These are phyloP conservation scores for Thryonomys swinderianus DNA, from an alignment of 2,113 vertebrate species.

Conservation along the genomic window DNA sequence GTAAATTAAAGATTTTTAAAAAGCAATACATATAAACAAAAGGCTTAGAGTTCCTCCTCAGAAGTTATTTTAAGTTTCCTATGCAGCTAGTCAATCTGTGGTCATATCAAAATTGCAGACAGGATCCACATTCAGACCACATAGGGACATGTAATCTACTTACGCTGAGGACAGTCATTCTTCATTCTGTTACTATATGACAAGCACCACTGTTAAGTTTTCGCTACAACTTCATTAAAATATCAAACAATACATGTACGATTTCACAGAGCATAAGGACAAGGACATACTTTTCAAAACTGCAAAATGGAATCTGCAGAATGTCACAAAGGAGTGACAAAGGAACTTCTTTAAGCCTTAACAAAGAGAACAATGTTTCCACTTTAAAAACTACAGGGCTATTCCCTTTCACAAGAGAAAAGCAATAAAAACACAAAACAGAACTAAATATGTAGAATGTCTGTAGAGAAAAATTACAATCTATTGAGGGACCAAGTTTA, in stretches of 20 bases:
- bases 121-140: slow-evolving; percentile 42
- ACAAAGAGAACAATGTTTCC: slow-evolving; percentile 82
- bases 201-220: slow-evolving; percentile 63
- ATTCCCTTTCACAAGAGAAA: slow-evolving; percentile 50
- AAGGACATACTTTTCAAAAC: slow-evolving; percentile 50
- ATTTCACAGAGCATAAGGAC: slow-evolving; percentile 61
- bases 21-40: slow-evolving; percentile 45
- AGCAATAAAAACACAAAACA: slow-evolving; percentile 75
- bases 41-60: slow-evolving; percentile 10
- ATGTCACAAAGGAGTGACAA: slow-evolving; percentile 81
- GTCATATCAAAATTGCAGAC: slow-evolving; percentile 24
- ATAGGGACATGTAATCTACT: background rate
- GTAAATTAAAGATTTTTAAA: slow-evolving; percentile 66
- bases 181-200: slow-evolving; percentile 53
- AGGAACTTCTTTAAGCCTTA: slow-evolving; percentile 75
- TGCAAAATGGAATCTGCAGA: slow-evolving; percentile 74
- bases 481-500: slow-evolving; percentile 43
- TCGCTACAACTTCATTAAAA: slow-evolving; percentile 79
- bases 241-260: slow-evolving; percentile 59
- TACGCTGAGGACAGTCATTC: slow-evolving; percentile 48
- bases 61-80: slow-evolving; percentile 59
- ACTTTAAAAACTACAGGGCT: slow-evolving; percentile 63
- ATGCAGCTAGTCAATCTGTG: slow-evolving; percentile 52
- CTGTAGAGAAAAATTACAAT: slow-evolving; percentile 52
- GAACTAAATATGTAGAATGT: slow-evolving; percentile 51